A percentile compares a stretch with the other conserved stretches of the same genome.
Evolutionary conservation across 2,797 vertebrate species (phyloP).

Genomic region (Nannoperca obscura): DNA sequence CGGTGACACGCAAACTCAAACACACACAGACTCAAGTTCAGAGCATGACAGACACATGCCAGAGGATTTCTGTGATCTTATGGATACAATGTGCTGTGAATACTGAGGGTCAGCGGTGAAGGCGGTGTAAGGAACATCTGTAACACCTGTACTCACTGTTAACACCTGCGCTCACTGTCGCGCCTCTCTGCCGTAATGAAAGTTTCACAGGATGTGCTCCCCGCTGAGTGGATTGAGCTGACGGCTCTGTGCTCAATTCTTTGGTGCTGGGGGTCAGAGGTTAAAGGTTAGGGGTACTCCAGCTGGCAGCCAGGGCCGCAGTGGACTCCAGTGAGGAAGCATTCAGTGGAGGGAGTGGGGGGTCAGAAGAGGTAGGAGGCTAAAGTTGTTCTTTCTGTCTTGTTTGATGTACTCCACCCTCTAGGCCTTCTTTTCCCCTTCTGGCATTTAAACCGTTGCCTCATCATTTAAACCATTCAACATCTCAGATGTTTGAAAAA

Average conservation of each 20-base stretch:
- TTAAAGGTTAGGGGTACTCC: slow-evolving; percentile 83
- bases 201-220: slow-evolving; percentile 53
- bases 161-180: slow-evolving; percentile 53
- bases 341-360: slow-evolving; percentile 76
- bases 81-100: slow-evolving; percentile 12
- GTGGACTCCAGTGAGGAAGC: slow-evolving; percentile 80
- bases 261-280: slow-evolving; percentile 76
- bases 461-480: too few species aligned
- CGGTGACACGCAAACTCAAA: slow-evolving; percentile 82
- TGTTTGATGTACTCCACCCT: slow-evolving; percentile 59
- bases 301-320: slow-evolving; percentile 86
- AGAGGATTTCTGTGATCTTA: slow-evolving; percentile 21
- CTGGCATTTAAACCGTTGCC: slow-evolving; percentile 31
- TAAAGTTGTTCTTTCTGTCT: slow-evolving; percentile 47
- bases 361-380: slow-evolving; percentile 23
- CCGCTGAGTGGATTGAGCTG: slow-evolving; percentile 60
- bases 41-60: slow-evolving; percentile 30
- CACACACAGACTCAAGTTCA: slow-evolving; percentile 38
- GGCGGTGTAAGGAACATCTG: slow-evolving; percentile 44
- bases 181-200: slow-evolving; percentile 31
- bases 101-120: background rate
- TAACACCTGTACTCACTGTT: slow-evolving; percentile 68
- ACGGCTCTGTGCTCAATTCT: slow-evolving; percentile 71
- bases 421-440: slow-evolving; percentile 22
- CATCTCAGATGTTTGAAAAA: slow-evolving; percentile 37